A percentile compares a stretch with the other conserved stretches of the same genome.
Evolutionary conservation across 2,113 vertebrate genomes (phyloP).

Genomic region (Hippocampus comes): DNA sequence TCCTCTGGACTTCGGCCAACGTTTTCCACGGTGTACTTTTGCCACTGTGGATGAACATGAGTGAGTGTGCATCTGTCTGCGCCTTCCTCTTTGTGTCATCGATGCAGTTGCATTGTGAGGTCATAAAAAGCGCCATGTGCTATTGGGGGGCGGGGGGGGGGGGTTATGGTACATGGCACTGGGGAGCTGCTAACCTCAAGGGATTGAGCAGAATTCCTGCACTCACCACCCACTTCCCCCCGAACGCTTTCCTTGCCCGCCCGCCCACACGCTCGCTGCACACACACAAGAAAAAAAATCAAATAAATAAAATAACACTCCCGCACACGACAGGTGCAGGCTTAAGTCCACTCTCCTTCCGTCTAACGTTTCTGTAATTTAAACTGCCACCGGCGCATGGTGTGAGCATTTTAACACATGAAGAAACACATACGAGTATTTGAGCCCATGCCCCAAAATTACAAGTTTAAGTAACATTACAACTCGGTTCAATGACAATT

Average conservation of each 20-base stretch:
- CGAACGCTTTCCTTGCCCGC: neutral
- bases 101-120: slow-evolving; percentile 17
- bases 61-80: slow-evolving; percentile 20
- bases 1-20: slow-evolving; percentile 63
- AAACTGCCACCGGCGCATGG: slow-evolving; percentile 42
- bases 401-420: neutral
- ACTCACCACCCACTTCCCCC: slow-evolving; percentile 17
- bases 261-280: slow-evolving; percentile 7
- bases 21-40: slow-evolving; percentile 41
- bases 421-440: neutral
- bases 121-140: slow-evolving; percentile 52
- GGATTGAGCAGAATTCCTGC: slow-evolving; percentile 55
- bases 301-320: slow-evolving; percentile 18
- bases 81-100: slow-evolving; percentile 27
- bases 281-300: slow-evolving; percentile 6
- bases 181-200: slow-evolving; percentile 25
- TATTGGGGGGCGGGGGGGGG: slow-evolving; percentile 27
- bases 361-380: slow-evolving; percentile 34
- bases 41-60: slow-evolving; percentile 22
- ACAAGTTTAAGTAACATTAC: too few relatives aligned
- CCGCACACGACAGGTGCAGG: slow-evolving; percentile 72
- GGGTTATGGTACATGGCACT: slow-evolving; percentile 20
- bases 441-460: neutral
- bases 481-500: too few relatives aligned
- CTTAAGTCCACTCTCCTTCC: slow-evolving; percentile 62